Conservation (phyloP, 1,140 invertebrate species). For the Ceratoteleas bidentatus region DNA sequence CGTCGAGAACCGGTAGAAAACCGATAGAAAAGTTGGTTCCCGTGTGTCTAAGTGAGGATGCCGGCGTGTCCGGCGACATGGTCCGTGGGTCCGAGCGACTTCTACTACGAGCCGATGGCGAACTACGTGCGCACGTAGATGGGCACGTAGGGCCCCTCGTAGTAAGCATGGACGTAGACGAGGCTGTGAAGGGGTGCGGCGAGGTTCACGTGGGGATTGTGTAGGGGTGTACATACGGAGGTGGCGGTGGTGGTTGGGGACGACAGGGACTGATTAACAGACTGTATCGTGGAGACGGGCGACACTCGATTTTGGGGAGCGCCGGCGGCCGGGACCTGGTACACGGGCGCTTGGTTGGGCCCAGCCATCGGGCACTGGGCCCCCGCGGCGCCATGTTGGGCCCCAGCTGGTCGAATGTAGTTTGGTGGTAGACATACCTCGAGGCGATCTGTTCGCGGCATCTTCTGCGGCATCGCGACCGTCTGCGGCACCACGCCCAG, state of each 20-base stretch:
- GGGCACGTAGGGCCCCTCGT: slow-evolving; percentile 73
- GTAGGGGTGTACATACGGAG: slow-evolving; percentile 76
- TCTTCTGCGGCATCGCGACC: slow-evolving; percentile 93
- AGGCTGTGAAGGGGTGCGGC: slow-evolving; percentile 78
- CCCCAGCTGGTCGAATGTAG: slow-evolving; percentile 80
- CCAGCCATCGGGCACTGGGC: slow-evolving; percentile 76
- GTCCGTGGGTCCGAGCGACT: not conserved
- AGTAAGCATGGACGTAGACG: slow-evolving; percentile 81
- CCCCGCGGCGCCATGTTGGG: slow-evolving; percentile 78
- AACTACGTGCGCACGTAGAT: slow-evolving; percentile 72
- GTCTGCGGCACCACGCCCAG: slow-evolving; percentile 91
- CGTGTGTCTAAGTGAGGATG: no score
- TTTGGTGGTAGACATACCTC: slow-evolving; percentile 90
- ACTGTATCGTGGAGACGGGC: slow-evolving; percentile 80
- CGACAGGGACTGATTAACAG: slow-evolving; percentile 78
- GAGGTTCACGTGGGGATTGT: slow-evolving; percentile 75
- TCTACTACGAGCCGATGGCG: slow-evolving; percentile 4
- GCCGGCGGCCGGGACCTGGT: slow-evolving; percentile 76
- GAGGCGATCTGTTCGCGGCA: slow-evolving; percentile 96
- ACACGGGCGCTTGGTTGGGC: slow-evolving; percentile 74
- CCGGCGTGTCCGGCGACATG: no score
- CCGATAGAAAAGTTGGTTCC: slow-evolving; percentile 8
- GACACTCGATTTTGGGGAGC: slow-evolving; percentile 80
- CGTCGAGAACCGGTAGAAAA: slow-evolving; percentile 6
- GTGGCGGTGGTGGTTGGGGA: slow-evolving; percentile 72